Evolutionary conservation across 2,797 vertebrate species (phyloP), one percentile per base, ranked within the genome.

Genomic region (Toxotes lorentzi): DNA sequence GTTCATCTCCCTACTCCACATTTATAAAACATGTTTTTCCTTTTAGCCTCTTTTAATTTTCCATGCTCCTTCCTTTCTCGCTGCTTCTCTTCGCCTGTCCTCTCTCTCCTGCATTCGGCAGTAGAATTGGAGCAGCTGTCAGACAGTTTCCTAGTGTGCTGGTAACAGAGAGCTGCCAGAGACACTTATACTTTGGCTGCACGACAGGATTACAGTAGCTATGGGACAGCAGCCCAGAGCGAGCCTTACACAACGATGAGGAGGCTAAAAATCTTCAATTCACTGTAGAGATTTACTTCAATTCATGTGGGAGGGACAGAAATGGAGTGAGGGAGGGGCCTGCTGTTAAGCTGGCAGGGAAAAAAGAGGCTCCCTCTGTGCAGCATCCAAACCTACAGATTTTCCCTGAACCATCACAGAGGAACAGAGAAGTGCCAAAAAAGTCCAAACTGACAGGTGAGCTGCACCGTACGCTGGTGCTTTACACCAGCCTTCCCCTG

Each of bases 171-270:
- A 76, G 81, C 69, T 76, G 80, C 84, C 85, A 88, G 73, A 89
- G 67, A 90, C 82, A 73, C 78, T 87, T 78, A 69, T 30, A 69
- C 65, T 83, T 83, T 90, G 88, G 86, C 90, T 41, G 70, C 70
- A 17, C 24, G 63, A 51, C 83, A 87, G 53, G 58, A 81, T 77
- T 78, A 78, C 82, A 77, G 82, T 56, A 83, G 71, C 68, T 62
- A 19, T 35, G 77, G 84, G 79, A 81, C 32, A 38, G 81, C 65
- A 63, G 86, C 82, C 70, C 83, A 61, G 67, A 76, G 34, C 24
- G 5, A 50, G 62, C 67, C 73, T 60, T 63, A 57, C 61, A 58
- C 72, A 60, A 51, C 8, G 0, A 68, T 1, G 14, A 57, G 51
- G 45, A 78, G 19, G 60, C 62, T 56, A 11, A 61, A 50, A 73